phyloP scores from a whole-genome alignment of 2,113 vertebrate species.

The Xiphias gladius region DNA sequence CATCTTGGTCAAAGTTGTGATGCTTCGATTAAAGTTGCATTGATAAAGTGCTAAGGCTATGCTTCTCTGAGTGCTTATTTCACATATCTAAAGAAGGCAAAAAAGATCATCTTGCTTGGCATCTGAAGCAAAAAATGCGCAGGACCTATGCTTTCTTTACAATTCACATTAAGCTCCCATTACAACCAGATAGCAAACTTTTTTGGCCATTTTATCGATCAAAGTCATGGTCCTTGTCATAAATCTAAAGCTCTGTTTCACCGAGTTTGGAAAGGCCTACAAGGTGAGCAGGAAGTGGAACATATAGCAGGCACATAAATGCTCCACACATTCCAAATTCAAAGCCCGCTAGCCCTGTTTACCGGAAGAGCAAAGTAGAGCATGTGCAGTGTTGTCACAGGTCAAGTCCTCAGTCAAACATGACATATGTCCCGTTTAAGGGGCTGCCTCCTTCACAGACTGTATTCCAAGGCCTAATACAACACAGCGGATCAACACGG shows the following conservation, averaged over 20 bases:
- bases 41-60: conserved; percentile 72
- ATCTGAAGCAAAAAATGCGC: conserved; percentile 62
- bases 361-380: conserved; percentile 35
- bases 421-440: background rate
- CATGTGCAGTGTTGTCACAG: conserved; percentile 5
- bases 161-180: background rate
- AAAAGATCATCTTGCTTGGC: conserved; percentile 65
- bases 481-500: background rate
- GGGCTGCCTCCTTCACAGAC: background rate
- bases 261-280: conserved; percentile 65
- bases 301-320: conserved; percentile 71
- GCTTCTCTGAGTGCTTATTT: conserved; percentile 40
- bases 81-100: conserved; percentile 69
- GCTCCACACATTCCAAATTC: conserved; percentile 50
- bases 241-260: conserved; percentile 27
- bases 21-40: conserved; percentile 36
- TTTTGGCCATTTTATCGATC: conserved; percentile 13
- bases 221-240: conserved; percentile 15
- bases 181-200: background rate
- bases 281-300: conserved; percentile 63
- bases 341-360: conserved; percentile 47
- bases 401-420: conserved; percentile 11
- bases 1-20: conserved; percentile 36
- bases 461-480: background rate
- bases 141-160: conserved; percentile 27